Evolutionary conservation across 2,888 invertebrate species (phyloP).

Genomic region (Hypselothyrea guttata): DNA sequence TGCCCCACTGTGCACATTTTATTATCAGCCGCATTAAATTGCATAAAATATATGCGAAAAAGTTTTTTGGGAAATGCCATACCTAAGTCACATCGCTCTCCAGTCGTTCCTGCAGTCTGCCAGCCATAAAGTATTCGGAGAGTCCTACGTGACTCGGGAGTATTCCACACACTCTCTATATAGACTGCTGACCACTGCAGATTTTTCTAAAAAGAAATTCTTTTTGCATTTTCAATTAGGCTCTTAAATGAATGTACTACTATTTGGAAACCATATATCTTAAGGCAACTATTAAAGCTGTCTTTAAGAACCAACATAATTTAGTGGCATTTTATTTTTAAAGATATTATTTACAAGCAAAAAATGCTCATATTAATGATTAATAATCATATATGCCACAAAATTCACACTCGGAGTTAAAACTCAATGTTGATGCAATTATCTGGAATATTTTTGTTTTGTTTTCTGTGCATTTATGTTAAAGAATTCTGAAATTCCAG

Average conservation of each 20-base stretch:
- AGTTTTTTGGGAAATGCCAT: constrained; percentile 24
- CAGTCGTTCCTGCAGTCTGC: constrained; percentile 18
- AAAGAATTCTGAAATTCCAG: background rate
- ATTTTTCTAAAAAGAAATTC: no score
- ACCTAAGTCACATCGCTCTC: constrained; percentile 4
- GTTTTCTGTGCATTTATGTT: background rate
- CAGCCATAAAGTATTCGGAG: constrained; percentile 33
- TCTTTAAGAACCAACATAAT: no score
- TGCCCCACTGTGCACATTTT: constrained; percentile 41
- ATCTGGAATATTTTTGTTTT: constrained; percentile 9
- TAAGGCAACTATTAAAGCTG: no score
- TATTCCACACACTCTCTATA: background rate
- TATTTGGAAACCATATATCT: no score
- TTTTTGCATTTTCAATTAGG: no score
- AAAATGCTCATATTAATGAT: no score
- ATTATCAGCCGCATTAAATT: constrained; percentile 67
- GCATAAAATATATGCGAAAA: constrained; percentile 57
- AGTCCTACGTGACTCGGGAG: constrained; percentile 41
- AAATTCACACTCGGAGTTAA: no score
- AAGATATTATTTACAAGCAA: no score
- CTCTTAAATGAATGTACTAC: no score
- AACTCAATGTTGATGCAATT: constrained; percentile 33
- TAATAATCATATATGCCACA: no score
- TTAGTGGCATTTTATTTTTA: no score
- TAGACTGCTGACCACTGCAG: constrained; percentile 29